Base-by-base conservation (phyloP, 2,888 invertebrate species). In the Noctuana brunneofusca region DNA sequence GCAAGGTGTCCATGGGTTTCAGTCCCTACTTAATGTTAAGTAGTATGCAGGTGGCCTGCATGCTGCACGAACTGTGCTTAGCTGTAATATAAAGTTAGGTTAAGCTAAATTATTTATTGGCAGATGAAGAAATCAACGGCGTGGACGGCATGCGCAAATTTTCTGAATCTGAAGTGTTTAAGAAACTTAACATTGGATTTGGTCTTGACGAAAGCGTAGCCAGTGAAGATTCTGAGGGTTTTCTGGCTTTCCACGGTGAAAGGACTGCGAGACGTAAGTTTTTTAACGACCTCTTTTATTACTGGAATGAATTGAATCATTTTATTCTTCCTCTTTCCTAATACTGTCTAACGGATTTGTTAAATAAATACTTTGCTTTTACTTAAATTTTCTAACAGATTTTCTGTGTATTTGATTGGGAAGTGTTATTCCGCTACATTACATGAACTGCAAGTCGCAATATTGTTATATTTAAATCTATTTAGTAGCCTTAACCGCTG, bases 121-220 rank as follows among this genome's bases (percentile, higher is more conserved):
- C 41, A 94, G 96, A 96, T 75, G 96, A 96, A 83, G 97, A 97
- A 84, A 94, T 95, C 58, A 96, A 96, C 0, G 94, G 96, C 1
- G 71, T 81, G 1, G 83, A 93, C 18, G 97, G 97, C 20, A 96
- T 97, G 96, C 81, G 84, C 20, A 77, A 84, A 16, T 96, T 96
- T 77, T 91, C 95, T 0, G 83, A 93, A 54, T 93, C 94, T 0
- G 84, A 93, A 0, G 93, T 94, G 30, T 97, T 96, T 76, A 93
- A 92, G 70, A 84, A 89, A 2, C 81, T 97, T 20, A 96, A 97
- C 72, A 84, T 96, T 52, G 97, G 96, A 0, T 96, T 97, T 74
- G 94, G 93, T 0, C 76, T 97, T 55, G 97, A 97, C 76, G 97
- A 97, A 86, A 96, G 97, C 30, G 72, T 85, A 1, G 88, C 93